A percentile compares a stretch with the other conserved stretches of the same genome.
These are phyloP conservation scores for Haliclona indistincta DNA, from an alignment of 37 sponge, comb jelly and placozoan genomes.

Conservation along the genomic window DNA sequence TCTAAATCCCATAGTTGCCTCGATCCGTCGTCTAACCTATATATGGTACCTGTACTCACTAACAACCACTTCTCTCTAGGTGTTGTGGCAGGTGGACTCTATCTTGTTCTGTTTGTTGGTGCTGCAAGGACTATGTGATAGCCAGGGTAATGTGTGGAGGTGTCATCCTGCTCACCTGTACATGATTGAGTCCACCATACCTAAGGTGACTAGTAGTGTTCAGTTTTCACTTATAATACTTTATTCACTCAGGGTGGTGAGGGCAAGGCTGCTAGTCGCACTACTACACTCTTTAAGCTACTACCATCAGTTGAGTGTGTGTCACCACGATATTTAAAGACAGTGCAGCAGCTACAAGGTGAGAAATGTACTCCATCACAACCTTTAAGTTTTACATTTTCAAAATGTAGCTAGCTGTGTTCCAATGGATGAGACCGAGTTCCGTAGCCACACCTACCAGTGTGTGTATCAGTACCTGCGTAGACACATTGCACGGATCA, in stretches of 20 bases:
- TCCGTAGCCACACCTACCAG: slow-evolving; percentile 44
- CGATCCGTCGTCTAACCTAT: too few species aligned
- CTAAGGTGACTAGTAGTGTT: background rate
- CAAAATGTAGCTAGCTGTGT: background rate
- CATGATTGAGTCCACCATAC: slow-evolving; percentile 63
- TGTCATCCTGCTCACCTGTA: slow-evolving; percentile 47
- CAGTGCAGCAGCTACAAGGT: background rate
- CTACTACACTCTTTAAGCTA: slow-evolving; percentile 10
- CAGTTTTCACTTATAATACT: too few species aligned
- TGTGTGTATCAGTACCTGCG: slow-evolving; percentile 69
- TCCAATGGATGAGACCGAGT: slow-evolving; percentile 39
- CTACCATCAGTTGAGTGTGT: slow-evolving; percentile 41
- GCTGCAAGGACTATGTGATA: slow-evolving; percentile 43
- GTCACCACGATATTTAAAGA: background rate
- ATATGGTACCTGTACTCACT: too few species aligned
- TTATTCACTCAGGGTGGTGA: too few species aligned
- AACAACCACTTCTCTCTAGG: slow-evolving; percentile 22
- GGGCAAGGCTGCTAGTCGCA: background rate
- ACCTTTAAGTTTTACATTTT: slow-evolving; percentile 6
- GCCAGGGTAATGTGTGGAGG: slow-evolving; percentile 58
- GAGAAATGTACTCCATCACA: background rate
- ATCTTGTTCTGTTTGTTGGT: slow-evolving; percentile 59
- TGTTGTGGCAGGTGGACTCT: slow-evolving; percentile 31
- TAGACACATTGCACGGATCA: background rate
- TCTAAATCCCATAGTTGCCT: too few species aligned